These are phyloP conservation scores for Bombylius discolor DNA, from an alignment of 2,888 invertebrate species.

Conservation along the genomic window DNA sequence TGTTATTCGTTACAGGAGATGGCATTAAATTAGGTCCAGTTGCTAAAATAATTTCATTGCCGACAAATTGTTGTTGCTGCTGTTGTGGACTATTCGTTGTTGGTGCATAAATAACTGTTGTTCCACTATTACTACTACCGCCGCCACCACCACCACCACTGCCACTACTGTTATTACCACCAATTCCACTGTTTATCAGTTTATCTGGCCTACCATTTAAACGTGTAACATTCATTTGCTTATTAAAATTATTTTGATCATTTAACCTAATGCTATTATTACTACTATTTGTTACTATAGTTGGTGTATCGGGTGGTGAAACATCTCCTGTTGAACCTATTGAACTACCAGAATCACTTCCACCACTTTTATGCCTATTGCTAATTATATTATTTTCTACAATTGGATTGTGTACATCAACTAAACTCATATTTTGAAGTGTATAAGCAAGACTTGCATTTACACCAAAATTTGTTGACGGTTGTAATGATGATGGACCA, in stretches of 20 bases:
- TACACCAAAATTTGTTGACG: slow-evolving; percentile 19
- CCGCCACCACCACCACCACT: slow-evolving; percentile 19
- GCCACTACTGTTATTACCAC: slow-evolving; percentile 11
- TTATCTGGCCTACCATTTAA: slow-evolving; percentile 30
- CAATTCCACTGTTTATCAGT: slow-evolving; percentile 14
- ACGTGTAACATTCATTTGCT: slow-evolving; percentile 28
- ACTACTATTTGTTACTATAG: slow-evolving; percentile 20
- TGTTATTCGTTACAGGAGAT: slow-evolving; percentile 13
- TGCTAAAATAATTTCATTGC: slow-evolving; percentile 13
- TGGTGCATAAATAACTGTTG: slow-evolving; percentile 14
- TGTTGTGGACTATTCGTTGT: slow-evolving; percentile 14
- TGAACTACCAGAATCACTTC: slow-evolving; percentile 36
- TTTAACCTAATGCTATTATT: slow-evolving; percentile 15
- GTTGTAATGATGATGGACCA: slow-evolving; percentile 6
- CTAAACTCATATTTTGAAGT: slow-evolving; percentile 30
- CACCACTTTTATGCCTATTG: slow-evolving; percentile 28
- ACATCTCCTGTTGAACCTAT: slow-evolving; percentile 34
- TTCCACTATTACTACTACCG: not conserved
- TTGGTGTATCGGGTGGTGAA: slow-evolving; percentile 35
- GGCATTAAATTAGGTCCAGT: slow-evolving; percentile 17
- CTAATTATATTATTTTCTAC: slow-evolving; percentile 9
- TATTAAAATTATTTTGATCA: slow-evolving; percentile 25
- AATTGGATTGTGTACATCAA: slow-evolving; percentile 17
- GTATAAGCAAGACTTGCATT: slow-evolving; percentile 22
- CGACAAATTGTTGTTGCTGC: slow-evolving; percentile 16